Conservation (phyloP, 2,888 invertebrate genomes). For the Beris morrisii region DNA sequence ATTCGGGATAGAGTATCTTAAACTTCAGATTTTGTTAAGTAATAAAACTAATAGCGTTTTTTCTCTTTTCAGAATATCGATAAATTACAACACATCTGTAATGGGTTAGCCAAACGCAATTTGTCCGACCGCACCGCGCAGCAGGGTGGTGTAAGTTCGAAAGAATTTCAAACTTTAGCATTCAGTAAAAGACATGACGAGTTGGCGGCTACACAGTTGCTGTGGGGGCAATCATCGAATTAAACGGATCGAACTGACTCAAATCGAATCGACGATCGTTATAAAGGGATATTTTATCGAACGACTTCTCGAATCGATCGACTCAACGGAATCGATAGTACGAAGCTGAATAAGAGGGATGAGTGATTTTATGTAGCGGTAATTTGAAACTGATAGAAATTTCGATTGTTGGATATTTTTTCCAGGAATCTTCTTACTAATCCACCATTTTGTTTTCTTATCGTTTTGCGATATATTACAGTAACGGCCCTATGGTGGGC, state of each 20-base stretch:
- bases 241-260: constrained; percentile 41
- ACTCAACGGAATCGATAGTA: constrained; percentile 40
- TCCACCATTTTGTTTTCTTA: background rate
- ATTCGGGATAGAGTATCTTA: background rate
- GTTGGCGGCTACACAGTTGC: constrained; percentile 43
- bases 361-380: constrained; percentile 58
- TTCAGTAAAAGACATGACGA: constrained; percentile 42
- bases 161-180: background rate
- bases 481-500: constrained; percentile 58
- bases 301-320: constrained; percentile 28
- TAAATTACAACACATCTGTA: background rate
- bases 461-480: constrained; percentile 9
- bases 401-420: background rate
- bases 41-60: background rate
- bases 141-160: background rate
- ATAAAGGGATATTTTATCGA: constrained; percentile 23
- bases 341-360: constrained; percentile 51
- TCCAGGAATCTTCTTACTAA: background rate
- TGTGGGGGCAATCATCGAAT: constrained; percentile 45
- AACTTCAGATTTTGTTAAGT: no score
- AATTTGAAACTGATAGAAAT: constrained; percentile 34
- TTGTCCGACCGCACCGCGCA: background rate
- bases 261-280: constrained; percentile 7
- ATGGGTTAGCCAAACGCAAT: constrained; percentile 33
- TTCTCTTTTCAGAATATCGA: background rate